These are phyloP conservation scores for Cataglyphis altisquamis DNA, from an alignment of 2,888 invertebrate species.

Conservation along the genomic window DNA sequence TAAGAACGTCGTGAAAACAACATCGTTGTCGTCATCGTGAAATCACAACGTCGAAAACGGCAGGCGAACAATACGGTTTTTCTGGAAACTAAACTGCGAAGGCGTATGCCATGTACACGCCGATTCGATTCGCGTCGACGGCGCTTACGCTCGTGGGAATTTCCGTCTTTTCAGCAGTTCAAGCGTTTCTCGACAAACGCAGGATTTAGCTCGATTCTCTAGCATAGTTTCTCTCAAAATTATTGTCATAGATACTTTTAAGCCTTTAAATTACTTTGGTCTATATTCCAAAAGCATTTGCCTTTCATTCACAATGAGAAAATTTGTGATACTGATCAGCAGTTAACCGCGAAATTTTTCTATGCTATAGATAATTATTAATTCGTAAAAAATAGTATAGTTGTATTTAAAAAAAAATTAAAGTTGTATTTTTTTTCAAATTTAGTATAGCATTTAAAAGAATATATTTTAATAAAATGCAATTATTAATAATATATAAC, in stretches of 20 bases:
- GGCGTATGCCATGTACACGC: not conserved
- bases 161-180: constrained; percentile 43
- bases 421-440: not conserved
- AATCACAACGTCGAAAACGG: constrained; percentile 31
- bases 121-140: not conserved
- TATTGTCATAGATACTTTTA: constrained; percentile 24
- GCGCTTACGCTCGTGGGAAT: constrained; percentile 16
- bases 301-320: not conserved
- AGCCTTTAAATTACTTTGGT: constrained; percentile 33
- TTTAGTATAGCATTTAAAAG: not conserved
- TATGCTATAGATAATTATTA: not conserved
- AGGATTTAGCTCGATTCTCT: constrained; percentile 22
- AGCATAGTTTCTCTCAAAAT: constrained; percentile 21
- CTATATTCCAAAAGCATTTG: not conserved
- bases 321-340: not conserved
- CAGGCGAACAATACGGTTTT: constrained; percentile 24
- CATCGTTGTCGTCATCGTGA: not conserved
- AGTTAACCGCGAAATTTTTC: not conserved
- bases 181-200: constrained; percentile 44
- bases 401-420: not conserved
- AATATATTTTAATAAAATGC: not conserved
- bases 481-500: too few relatives aligned
- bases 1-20: constrained; percentile 8
- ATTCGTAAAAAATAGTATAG: not conserved
- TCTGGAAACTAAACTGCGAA: not conserved